Conservation (phyloP, 2,797 vertebrate species). For the Acrossocheilus fasciatus region DNA sequence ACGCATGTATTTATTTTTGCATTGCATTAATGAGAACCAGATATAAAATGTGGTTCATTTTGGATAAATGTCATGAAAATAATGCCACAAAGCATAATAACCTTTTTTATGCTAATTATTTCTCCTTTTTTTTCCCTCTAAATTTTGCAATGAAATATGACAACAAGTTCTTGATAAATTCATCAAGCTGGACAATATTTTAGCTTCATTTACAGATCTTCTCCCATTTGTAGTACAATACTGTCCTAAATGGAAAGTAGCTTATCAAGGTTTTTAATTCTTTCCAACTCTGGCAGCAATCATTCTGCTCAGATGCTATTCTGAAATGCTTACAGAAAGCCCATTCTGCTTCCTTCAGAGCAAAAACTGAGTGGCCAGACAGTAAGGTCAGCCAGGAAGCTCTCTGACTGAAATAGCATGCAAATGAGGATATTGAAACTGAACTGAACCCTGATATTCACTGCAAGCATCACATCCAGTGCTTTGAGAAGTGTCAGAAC, state of each 20-base stretch:
- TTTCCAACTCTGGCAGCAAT: neutral
- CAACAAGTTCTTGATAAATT: neutral
- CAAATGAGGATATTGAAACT: conserved; percentile 29
- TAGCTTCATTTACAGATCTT: neutral
- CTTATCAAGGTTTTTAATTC: neutral
- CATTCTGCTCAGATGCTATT: neutral
- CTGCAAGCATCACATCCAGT: neutral
- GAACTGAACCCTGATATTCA: conserved; percentile 29
- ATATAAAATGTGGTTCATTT: neutral
- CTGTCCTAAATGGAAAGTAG: neutral
- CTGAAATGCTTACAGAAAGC: conserved; percentile 10
- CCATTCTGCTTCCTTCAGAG: neutral
- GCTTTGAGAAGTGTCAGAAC: neutral
- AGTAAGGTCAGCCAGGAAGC: conserved; percentile 35
- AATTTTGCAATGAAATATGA: neutral
- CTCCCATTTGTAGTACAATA: neutral
- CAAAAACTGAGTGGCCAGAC: conserved; percentile 41
- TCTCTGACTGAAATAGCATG: neutral
- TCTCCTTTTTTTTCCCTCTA: too few relatives aligned
- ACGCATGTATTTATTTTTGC: too few relatives aligned
- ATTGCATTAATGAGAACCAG: neutral
- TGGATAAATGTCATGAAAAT: neutral
- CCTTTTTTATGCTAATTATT: neutral
- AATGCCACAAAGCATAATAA: too few relatives aligned
- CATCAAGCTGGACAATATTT: neutral